Evolutionary conservation across 2,113 vertebrate species (phyloP).

Genomic region (Rhabdomys dilectus): DNA sequence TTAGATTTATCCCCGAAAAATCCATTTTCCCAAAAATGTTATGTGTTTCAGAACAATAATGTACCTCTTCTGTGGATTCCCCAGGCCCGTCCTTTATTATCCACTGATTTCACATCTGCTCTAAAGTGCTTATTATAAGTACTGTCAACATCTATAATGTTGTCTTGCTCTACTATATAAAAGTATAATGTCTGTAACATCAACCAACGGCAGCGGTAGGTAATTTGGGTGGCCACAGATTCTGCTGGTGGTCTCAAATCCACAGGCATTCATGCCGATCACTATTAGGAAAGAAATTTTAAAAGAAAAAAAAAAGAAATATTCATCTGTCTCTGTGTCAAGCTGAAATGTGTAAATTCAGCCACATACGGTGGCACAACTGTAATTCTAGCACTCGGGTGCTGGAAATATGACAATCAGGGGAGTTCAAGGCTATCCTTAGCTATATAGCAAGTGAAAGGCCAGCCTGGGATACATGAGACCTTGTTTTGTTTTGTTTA

Average conservation of each 20-base stretch:
- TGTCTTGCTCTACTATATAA: not conserved
- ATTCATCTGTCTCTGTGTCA: not conserved
- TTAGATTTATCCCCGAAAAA: slow-evolving; percentile 28
- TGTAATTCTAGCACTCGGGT: not conserved
- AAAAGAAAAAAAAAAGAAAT: not conserved
- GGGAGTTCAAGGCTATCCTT: not conserved
- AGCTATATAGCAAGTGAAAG: not conserved
- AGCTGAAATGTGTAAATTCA: not conserved
- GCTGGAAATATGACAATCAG: rapidly evolving
- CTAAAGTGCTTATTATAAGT: not conserved
- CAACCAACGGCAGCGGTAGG: not conserved
- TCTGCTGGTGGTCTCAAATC: not conserved
- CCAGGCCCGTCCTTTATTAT: not conserved
- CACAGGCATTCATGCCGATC: not conserved
- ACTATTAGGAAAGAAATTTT: not conserved
- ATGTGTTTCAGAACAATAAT: not conserved
- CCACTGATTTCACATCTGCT: not conserved
- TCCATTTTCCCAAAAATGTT: not conserved
- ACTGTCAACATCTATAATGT: not conserved
- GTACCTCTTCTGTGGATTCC: not conserved
- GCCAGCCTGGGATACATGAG: not conserved
- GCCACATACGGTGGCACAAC: no score
- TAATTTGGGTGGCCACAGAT: not conserved
- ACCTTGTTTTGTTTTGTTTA: not conserved
- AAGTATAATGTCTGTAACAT: not conserved